These are phyloP conservation scores for Cyclina sinensis DNA, from an alignment of 1,140 invertebrate genomes.

Conservation along the genomic window DNA sequence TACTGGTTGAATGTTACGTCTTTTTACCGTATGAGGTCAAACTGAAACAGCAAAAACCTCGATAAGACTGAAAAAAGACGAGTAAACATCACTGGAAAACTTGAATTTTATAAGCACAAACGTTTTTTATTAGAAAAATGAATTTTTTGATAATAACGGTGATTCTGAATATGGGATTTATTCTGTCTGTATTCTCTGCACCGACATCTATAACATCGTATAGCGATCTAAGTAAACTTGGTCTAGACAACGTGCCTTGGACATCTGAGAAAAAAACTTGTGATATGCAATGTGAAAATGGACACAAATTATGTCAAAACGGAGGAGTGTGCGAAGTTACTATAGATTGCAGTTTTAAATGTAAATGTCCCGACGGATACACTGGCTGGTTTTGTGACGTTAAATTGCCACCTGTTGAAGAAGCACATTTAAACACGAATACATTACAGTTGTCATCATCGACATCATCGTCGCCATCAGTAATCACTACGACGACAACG, in stretches of 20 bases:
- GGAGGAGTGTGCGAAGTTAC: background rate
- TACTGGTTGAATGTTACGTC: background rate
- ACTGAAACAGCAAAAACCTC: background rate
- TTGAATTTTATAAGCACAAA: background rate
- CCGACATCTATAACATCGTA: background rate
- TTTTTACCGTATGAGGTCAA: background rate
- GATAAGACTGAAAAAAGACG: too few species aligned
- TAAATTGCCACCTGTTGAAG: background rate
- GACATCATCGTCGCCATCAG: background rate
- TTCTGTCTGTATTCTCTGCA: background rate
- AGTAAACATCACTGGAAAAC: background rate
- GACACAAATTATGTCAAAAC: background rate
- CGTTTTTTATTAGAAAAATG: background rate
- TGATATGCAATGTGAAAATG: background rate
- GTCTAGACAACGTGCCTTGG: background rate
- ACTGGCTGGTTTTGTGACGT: conserved; percentile 1
- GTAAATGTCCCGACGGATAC: background rate
- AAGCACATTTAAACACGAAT: too few species aligned
- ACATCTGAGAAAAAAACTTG: background rate
- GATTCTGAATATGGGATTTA: background rate
- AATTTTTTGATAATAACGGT: background rate
- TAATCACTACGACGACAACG: background rate
- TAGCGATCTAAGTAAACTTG: background rate
- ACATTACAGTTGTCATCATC: background rate
- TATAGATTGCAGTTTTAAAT: conserved; percentile 10